A percentile compares a stretch with the other conserved stretches of the same genome.
Conservation (phyloP, 2,888 invertebrate species). For the Schizaphis graminum region DNA sequence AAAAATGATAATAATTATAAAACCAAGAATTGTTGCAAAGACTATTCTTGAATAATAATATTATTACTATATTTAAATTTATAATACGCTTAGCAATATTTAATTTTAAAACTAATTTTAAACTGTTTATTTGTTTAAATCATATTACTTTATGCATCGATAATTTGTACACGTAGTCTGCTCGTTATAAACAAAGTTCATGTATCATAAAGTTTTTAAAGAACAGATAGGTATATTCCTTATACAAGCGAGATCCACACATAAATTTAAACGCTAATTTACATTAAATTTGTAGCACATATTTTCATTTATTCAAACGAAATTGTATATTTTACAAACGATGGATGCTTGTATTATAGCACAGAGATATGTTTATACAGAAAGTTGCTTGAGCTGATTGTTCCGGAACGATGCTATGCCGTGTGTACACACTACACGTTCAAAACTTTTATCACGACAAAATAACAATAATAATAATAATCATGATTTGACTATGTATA, state of each 20-base stretch:
- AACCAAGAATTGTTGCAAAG: not conserved
- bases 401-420: constrained; percentile 48
- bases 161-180: not conserved
- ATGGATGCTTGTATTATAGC: not conserved
- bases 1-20: not conserved
- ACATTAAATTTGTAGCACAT: not conserved
- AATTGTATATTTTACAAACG: not conserved
- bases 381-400: constrained; percentile 44
- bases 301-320: not conserved
- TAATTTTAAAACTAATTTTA: not conserved
- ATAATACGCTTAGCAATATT: not conserved
- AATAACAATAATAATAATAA: constrained; percentile 6
- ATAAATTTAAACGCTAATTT: constrained; percentile 18
- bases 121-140: not conserved
- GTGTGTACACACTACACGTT: not conserved
- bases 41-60: not conserved
- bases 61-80: not conserved
- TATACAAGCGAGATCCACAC: not conserved
- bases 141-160: not conserved
- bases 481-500: not conserved
- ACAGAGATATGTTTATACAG: not conserved
- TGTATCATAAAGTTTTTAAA: constrained; percentile 33
- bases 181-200: not conserved
- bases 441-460: constrained; percentile 36
- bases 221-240: constrained; percentile 13